A percentile compares a stretch with the other conserved stretches of the same genome.
phyloP scores from a whole-genome alignment of 2,113 vertebrate genomes.

The Cottus gobio region DNA sequence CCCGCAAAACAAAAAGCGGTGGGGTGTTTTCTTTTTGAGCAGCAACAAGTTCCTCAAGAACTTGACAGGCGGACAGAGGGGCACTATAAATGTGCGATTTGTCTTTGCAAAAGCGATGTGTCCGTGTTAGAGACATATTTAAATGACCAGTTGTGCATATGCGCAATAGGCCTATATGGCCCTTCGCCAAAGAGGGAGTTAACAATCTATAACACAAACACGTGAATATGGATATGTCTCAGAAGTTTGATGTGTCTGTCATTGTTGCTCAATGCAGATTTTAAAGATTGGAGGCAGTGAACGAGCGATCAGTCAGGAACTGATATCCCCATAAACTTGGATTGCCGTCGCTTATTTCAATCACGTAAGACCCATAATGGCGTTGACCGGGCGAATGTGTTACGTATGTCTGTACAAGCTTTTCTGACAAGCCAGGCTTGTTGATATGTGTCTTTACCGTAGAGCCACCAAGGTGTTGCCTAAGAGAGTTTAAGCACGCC shows the following conservation, averaged over 20 bases:
- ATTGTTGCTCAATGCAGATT: constrained; percentile 55
- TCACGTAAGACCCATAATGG: constrained; percentile 92
- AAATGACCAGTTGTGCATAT: constrained; percentile 59
- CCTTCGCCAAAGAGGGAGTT: constrained; percentile 62
- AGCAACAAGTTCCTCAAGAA: constrained; percentile 93
- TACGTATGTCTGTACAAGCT: constrained; percentile 90
- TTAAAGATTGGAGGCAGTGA: constrained; percentile 59
- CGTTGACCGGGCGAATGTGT: constrained; percentile 90
- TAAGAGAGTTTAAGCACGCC: constrained; percentile 95
- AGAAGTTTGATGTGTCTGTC: constrained; percentile 58
- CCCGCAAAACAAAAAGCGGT: constrained; percentile 1
- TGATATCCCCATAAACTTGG: constrained; percentile 77
- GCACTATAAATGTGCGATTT: constrained; percentile 67
- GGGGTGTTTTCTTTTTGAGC: constrained; percentile 59
- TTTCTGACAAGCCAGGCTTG: constrained; percentile 84
- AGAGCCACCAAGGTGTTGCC: constrained; percentile 93
- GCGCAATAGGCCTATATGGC: constrained; percentile 68
- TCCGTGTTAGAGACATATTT: constrained; percentile 38
- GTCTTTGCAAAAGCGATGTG: constrained; percentile 78
- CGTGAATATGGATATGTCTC: constrained; percentile 56
- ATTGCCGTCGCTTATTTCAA: constrained; percentile 86
- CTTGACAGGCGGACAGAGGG: constrained; percentile 78
- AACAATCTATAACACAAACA: constrained; percentile 50
- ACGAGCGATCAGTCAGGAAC: constrained; percentile 63
- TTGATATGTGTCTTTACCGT: constrained; percentile 87